phyloP scores from a whole-genome alignment of 2,888 invertebrate genomes.

The Cantharis rustica region DNA sequence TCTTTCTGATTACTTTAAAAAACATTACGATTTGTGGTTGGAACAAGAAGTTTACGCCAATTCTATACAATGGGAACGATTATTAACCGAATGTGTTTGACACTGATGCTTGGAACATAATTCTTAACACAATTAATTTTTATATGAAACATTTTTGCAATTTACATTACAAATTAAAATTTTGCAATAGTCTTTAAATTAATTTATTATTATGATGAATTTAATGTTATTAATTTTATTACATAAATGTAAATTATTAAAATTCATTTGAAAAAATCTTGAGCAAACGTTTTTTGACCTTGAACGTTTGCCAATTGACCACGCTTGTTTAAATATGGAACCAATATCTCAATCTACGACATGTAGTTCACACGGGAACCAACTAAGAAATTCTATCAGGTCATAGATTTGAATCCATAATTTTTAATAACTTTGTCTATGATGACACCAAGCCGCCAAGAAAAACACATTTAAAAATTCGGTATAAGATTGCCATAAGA shows the following conservation, averaged over 20 bases:
- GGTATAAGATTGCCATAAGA: no score
- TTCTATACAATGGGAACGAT: conserved; percentile 78
- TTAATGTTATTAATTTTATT: not conserved
- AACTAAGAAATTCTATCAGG: no score
- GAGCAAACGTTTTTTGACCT: no score
- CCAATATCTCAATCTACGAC: no score
- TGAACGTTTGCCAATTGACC: not conserved
- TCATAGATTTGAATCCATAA: no score
- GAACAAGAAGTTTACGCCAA: conserved; percentile 95
- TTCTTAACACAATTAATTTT: not conserved
- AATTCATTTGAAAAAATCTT: not conserved
- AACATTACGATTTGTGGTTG: conserved; percentile 93
- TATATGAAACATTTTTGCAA: not conserved
- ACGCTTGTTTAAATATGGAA: no score
- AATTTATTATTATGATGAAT: not conserved
- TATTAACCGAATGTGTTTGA: conserved; percentile 43
- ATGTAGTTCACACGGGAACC: no score
- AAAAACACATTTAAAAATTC: no score
- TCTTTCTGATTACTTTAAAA: conserved; percentile 90
- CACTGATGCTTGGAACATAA: not conserved
- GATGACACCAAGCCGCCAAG: no score
- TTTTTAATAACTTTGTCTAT: no score
- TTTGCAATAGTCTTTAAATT: not conserved
- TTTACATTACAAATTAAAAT: not conserved
- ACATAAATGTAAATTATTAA: not conserved